Conservation (phyloP, 1,140 invertebrate species). For the Paraescarpia echinospica region DNA sequence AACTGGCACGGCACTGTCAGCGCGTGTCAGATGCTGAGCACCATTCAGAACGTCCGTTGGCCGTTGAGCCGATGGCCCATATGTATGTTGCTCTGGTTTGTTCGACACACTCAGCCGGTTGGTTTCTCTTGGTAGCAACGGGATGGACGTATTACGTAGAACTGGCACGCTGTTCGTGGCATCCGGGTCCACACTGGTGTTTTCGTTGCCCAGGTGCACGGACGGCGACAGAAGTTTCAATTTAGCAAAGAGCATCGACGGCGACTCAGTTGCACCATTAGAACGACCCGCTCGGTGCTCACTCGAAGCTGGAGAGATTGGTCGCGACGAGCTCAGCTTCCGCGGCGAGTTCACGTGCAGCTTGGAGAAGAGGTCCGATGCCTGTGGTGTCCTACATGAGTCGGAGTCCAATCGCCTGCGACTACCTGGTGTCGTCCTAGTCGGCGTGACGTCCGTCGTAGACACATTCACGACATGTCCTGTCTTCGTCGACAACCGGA, state of each 20-base stretch:
- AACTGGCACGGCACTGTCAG: not conserved
- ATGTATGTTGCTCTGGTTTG: not conserved
- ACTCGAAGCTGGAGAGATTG: not conserved
- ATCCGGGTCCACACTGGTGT: not conserved
- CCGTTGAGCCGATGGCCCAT: not conserved
- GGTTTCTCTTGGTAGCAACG: not conserved
- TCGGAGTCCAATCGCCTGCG: not conserved
- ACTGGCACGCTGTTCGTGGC: too few relatives aligned
- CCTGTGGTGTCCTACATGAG: not conserved
- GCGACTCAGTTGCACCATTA: not conserved
- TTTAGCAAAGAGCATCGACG: not conserved
- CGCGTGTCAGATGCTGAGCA: not conserved
- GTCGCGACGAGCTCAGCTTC: not conserved
- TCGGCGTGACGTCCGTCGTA: not conserved
- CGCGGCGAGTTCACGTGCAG: not conserved
- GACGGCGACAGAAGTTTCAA: not conserved
- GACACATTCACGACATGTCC: not conserved
- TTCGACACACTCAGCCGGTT: not conserved
- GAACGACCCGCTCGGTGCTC: not conserved
- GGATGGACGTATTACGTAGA: not conserved
- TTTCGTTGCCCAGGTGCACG: not conserved
- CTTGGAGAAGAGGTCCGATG: not conserved
- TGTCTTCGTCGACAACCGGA: not conserved
- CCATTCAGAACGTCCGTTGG: not conserved
- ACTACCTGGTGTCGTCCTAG: not conserved